phyloP scores from a whole-genome alignment of 2,888 invertebrate species.

The Sussaba pulchella region DNA sequence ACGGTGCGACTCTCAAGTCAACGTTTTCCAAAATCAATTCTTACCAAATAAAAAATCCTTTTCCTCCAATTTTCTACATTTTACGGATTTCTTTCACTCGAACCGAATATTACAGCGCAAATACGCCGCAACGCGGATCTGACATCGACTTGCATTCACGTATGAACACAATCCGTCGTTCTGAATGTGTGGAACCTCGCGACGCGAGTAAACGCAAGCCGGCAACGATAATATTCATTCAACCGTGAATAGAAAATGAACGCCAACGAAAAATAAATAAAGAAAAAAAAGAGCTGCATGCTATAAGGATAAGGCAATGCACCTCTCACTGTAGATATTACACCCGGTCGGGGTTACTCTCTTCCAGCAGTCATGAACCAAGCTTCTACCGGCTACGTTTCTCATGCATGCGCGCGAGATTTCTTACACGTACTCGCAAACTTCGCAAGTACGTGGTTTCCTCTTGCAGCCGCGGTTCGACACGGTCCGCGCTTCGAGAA shows the following conservation, averaged over 20 bases:
- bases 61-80: too few relatives aligned
- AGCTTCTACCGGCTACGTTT: not conserved
- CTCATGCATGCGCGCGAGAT: not conserved
- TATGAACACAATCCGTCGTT: not conserved
- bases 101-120: not conserved
- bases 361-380: not conserved
- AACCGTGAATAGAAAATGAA: slow-evolving; percentile 46
- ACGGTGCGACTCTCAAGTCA: not conserved
- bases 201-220: slow-evolving; percentile 46
- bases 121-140: slow-evolving; percentile 17
- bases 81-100: not conserved
- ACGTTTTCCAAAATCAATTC: too few relatives aligned
- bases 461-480: slow-evolving; percentile 51
- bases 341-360: not conserved
- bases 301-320: slow-evolving; percentile 7
- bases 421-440: slow-evolving; percentile 12
- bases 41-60: too few relatives aligned
- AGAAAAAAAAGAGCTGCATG: slow-evolving; percentile 3
- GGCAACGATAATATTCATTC: slow-evolving; percentile 44
- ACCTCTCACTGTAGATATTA: slow-evolving; percentile 26
- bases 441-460: not conserved
- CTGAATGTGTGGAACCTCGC: slow-evolving; percentile 37
- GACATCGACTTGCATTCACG: slow-evolving; percentile 35
- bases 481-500: slow-evolving; percentile 52
- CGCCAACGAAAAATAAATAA: too few relatives aligned